These are phyloP conservation scores for Halcyon leucocephala DNA, from an alignment of 2,797 vertebrate species.

Conservation along the genomic window DNA sequence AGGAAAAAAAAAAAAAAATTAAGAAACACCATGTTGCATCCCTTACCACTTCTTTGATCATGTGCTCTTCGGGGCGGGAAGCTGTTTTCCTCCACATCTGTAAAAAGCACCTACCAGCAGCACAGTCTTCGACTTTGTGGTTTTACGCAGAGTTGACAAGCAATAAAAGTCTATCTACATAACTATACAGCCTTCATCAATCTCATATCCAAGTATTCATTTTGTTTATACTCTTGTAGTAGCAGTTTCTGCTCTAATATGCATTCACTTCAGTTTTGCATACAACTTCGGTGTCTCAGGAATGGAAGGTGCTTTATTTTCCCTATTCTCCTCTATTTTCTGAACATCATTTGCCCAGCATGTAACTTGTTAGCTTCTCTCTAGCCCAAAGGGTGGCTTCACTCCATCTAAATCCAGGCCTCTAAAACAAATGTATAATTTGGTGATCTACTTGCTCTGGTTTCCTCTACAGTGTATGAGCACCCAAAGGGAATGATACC, in stretches of 20 bases:
- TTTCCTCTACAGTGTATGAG: neutral
- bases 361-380: neutral
- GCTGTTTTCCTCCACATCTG: constrained; percentile 37
- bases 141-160: constrained; percentile 21
- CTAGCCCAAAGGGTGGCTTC: neutral
- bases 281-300: neutral
- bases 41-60: constrained; percentile 64
- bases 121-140: constrained; percentile 32
- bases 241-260: neutral
- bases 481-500: neutral
- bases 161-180: constrained; percentile 3
- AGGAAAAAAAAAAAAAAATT: neutral
- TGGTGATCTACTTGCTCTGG: neutral
- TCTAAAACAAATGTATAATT: neutral
- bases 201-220: neutral
- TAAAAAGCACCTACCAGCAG: constrained; percentile 53
- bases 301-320: neutral
- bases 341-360: neutral
- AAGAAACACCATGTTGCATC: constrained; percentile 18
- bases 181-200: neutral
- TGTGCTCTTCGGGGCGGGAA: neutral
- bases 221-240: neutral
- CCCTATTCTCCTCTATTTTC: neutral
- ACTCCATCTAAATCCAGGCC: neutral
- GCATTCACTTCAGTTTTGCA: neutral